Percentiles rank a stretch among this genome's conserved stretches.
These are phyloP conservation scores for Noctuana brunneofusca DNA, from an alignment of 2,888 invertebrate genomes.

Conservation along the genomic window DNA sequence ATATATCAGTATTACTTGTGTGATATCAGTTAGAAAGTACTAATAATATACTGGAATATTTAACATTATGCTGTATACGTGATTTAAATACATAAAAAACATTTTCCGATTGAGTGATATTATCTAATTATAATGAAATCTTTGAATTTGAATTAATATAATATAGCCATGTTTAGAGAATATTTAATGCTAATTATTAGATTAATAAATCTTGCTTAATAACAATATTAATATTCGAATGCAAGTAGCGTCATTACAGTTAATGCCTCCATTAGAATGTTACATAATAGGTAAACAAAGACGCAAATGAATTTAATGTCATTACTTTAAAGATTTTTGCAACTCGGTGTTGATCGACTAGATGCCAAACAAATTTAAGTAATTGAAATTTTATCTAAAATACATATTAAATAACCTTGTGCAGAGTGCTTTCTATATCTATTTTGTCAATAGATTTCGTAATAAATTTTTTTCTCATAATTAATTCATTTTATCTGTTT, in stretches of 20 bases:
- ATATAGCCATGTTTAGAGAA: neutral
- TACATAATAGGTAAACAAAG: too few species aligned
- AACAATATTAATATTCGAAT: too few species aligned
- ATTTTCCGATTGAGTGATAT: neutral
- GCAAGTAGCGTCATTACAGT: too few species aligned
- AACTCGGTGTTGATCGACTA: too few species aligned
- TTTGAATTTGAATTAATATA: neutral
- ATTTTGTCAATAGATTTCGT: neutral
- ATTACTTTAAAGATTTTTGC: too few species aligned
- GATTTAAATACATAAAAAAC: too few species aligned
- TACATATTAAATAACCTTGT: neutral
- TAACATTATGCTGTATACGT: too few species aligned
- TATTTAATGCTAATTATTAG: neutral
- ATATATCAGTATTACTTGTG: constrained; percentile 22
- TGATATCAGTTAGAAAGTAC: too few species aligned
- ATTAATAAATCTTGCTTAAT: neutral
- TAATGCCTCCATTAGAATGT: too few species aligned
- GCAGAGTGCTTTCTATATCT: neutral
- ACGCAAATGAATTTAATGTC: too few species aligned
- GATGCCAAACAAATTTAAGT: too few species aligned
- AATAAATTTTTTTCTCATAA: neutral
- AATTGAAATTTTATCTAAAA: neutral
- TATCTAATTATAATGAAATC: neutral
- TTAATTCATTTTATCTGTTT: neutral
- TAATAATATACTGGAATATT: too few species aligned